These are phyloP conservation scores for Leptinotarsa lineolata DNA, from an alignment of 1,140 invertebrate genomes.

Conservation along the genomic window DNA sequence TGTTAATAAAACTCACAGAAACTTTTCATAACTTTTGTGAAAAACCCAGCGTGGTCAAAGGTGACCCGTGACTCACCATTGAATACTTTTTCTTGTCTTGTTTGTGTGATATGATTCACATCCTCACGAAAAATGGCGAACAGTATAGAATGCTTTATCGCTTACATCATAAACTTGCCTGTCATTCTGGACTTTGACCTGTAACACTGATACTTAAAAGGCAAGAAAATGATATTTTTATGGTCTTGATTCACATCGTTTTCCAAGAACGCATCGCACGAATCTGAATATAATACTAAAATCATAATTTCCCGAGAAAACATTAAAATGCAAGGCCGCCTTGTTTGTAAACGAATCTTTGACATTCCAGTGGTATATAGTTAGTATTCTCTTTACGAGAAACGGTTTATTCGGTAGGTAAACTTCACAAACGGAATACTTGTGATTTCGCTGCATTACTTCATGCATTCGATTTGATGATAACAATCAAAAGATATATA, in stretches of 20 bases:
- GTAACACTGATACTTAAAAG: neutral
- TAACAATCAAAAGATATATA: too few relatives aligned
- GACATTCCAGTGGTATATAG: constrained; percentile 6
- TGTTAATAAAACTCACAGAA: too few relatives aligned
- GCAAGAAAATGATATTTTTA: constrained; percentile 7
- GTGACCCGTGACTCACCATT: too few relatives aligned
- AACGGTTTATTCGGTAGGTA: neutral
- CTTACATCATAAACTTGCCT: neutral
- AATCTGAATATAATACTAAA: neutral
- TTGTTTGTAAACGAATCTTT: neutral
- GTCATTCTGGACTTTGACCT: neutral
- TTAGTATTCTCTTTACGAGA: neutral
- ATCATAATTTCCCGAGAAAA: constrained; percentile 12
- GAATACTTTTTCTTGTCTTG: neutral
- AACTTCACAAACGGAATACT: neutral
- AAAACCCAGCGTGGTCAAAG: too few relatives aligned
- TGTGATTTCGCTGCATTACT: too few relatives aligned
- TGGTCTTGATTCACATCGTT: constrained; percentile 6
- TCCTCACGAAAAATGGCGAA: neutral
- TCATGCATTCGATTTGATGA: too few relatives aligned
- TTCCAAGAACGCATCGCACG: neutral
- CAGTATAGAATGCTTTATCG: neutral
- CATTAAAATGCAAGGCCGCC: constrained; percentile 16
- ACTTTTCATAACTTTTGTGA: too few relatives aligned
- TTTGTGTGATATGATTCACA: constrained; percentile 2